phyloP scores from a whole-genome alignment of 2,797 vertebrate genomes.

The Peromyscus nudipes region DNA sequence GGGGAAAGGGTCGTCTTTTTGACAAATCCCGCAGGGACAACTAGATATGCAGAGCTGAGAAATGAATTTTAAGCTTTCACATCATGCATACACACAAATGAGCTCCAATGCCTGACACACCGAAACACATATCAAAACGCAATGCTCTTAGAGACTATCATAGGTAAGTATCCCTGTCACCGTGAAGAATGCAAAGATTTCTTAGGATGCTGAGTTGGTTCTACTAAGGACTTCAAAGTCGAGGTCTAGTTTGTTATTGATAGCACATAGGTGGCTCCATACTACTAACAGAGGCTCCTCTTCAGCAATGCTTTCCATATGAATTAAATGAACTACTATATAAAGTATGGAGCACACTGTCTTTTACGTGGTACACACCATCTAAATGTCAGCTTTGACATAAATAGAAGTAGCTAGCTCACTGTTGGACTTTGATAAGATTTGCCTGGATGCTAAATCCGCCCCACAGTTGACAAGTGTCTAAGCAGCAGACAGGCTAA shows the following conservation, averaged over 20 bases:
- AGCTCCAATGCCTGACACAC: background rate
- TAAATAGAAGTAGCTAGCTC: background rate
- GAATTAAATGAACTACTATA: background rate
- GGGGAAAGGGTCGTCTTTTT: background rate
- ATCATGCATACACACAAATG: background rate
- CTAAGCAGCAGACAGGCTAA: background rate
- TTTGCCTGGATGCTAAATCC: background rate
- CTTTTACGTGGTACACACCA: background rate
- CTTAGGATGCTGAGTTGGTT: background rate
- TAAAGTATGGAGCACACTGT: background rate
- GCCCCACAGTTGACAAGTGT: background rate
- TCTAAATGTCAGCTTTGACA: background rate
- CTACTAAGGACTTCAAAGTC: background rate
- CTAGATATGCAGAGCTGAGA: background rate
- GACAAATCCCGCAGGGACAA: background rate
- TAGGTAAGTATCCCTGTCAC: background rate
- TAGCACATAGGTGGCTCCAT: background rate
- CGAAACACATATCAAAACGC: background rate
- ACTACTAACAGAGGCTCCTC: conserved; percentile 16
- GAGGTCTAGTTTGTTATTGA: background rate
- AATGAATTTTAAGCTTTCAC: background rate
- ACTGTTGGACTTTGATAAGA: conserved; percentile 9
- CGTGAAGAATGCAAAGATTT: background rate
- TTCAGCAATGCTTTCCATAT: conserved; percentile 4
- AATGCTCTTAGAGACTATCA: background rate